These are phyloP conservation scores for Acanthosoma haemorrhoidale DNA, from an alignment of 2,888 invertebrate species.

Conservation along the genomic window DNA sequence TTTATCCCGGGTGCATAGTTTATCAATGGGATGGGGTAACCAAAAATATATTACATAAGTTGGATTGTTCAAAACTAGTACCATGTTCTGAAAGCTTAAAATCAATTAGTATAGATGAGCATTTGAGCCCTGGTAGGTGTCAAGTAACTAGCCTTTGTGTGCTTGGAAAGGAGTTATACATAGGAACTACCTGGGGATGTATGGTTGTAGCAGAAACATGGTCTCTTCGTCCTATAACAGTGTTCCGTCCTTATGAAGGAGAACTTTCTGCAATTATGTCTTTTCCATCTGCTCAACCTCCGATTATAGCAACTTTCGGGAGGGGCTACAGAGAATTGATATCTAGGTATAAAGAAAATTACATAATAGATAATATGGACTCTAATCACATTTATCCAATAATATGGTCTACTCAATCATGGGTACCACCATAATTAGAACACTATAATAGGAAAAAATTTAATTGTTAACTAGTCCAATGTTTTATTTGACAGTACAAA, in stretches of 20 bases:
- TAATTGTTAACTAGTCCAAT: slow-evolving; percentile 15
- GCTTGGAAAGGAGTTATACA: slow-evolving; percentile 67
- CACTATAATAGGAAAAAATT: background rate
- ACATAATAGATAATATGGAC: slow-evolving; percentile 28
- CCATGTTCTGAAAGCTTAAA: slow-evolving; percentile 89
- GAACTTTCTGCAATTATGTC: slow-evolving; percentile 64
- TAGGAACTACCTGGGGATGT: slow-evolving; percentile 94
- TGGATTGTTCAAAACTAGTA: slow-evolving; percentile 87
- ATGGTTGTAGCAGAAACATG: slow-evolving; percentile 80
- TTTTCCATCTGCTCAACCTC: slow-evolving; percentile 46
- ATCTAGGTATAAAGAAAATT: slow-evolving; percentile 32
- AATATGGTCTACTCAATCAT: slow-evolving; percentile 40
- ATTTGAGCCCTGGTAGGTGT: slow-evolving; percentile 68
- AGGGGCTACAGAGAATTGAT: slow-evolving; percentile 74
- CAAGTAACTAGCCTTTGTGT: slow-evolving; percentile 67
- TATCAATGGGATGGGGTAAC: slow-evolving; percentile 76
- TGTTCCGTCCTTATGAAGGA: slow-evolving; percentile 86
- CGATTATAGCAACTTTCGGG: slow-evolving; percentile 69
- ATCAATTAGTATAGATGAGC: slow-evolving; percentile 85
- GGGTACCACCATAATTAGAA: slow-evolving; percentile 38
- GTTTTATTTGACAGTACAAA: slow-evolving; percentile 3
- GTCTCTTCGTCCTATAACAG: slow-evolving; percentile 76
- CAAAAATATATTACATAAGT: slow-evolving; percentile 63
- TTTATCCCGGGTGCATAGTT: slow-evolving; percentile 81
- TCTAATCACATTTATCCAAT: slow-evolving; percentile 38